phyloP scores from a whole-genome alignment of 2,888 invertebrate genomes.

The Pseudococcus longispinus region DNA sequence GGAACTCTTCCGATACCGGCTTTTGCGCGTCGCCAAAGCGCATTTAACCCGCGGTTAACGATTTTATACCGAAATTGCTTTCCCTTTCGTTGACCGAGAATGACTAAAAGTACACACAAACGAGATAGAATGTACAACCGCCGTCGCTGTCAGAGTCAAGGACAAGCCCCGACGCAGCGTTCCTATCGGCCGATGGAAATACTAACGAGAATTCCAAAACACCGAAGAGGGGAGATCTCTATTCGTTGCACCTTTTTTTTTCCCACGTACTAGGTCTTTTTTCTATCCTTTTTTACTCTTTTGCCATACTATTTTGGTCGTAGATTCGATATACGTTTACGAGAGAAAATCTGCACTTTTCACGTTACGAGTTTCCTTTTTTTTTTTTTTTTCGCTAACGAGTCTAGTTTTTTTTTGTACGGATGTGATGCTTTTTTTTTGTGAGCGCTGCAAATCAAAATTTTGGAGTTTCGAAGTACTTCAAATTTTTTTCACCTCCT shows the following conservation, averaged over 20 bases:
- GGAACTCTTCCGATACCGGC: slow-evolving; percentile 26
- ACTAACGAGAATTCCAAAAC: slow-evolving; percentile 28
- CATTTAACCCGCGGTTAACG: slow-evolving; percentile 44
- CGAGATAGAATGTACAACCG: slow-evolving; percentile 41
- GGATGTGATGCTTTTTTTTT: too few species aligned
- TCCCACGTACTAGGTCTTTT: background rate
- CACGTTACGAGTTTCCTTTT: background rate
- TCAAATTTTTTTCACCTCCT: background rate
- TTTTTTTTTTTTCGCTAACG: background rate
- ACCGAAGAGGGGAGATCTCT: slow-evolving; percentile 23
- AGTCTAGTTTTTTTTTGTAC: background rate
- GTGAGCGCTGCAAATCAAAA: too few species aligned
- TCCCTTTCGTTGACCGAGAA: slow-evolving; percentile 56
- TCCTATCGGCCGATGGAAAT: slow-evolving; percentile 7
- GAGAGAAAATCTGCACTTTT: background rate
- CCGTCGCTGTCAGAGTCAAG: slow-evolving; percentile 52
- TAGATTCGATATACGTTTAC: background rate
- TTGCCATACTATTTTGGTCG: background rate
- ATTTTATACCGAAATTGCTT: slow-evolving; percentile 33
- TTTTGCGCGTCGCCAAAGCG: slow-evolving; percentile 49
- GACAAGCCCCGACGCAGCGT: slow-evolving; percentile 48
- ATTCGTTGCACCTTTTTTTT: background rate
- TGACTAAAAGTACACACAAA: slow-evolving; percentile 50
- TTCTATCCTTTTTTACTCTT: background rate
- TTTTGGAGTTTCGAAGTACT: too few species aligned